Percentiles rank a stretch among this genome's conserved stretches.
These are phyloP conservation scores for Phalloptychus januarius DNA, from an alignment of 2,797 vertebrate species.

Conservation along the genomic window DNA sequence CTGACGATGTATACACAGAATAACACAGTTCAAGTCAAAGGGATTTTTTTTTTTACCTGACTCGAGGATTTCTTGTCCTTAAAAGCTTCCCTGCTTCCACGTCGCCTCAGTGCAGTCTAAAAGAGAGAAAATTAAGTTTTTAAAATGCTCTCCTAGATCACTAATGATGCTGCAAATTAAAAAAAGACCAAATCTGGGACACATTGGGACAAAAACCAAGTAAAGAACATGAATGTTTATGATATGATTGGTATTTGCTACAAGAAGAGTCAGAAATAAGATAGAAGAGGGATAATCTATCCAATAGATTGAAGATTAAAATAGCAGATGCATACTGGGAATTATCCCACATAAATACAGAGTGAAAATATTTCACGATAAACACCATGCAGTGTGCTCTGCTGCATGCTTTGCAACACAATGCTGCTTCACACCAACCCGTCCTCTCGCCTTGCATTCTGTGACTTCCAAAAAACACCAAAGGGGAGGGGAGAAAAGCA, in stretches of 20 bases:
- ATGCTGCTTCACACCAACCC: constrained; percentile 36
- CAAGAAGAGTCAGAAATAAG: constrained; percentile 15
- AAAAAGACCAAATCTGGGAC: background rate
- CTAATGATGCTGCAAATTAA: background rate
- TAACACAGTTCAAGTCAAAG: background rate
- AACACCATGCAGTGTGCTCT: constrained; percentile 10
- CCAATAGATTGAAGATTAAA: constrained; percentile 22
- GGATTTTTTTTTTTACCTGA: constrained; percentile 83
- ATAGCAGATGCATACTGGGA: background rate
- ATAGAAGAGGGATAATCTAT: constrained; percentile 41
- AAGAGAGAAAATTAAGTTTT: constrained; percentile 26
- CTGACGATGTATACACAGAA: background rate
- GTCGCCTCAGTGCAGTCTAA: constrained; percentile 91
- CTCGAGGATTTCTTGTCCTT: constrained; percentile 92
- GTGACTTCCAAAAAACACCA: constrained; percentile 27
- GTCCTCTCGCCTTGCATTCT: constrained; percentile 58
- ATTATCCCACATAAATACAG: background rate
- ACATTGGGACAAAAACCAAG: background rate
- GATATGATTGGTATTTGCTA: background rate
- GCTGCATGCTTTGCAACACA: constrained; percentile 14
- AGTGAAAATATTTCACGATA: constrained; percentile 4
- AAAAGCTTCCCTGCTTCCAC: constrained; percentile 91
- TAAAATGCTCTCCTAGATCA: background rate
- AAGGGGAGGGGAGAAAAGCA: constrained; percentile 33
- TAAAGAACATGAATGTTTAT: background rate